These are phyloP conservation scores for Papilio helenus DNA, from an alignment of 1,140 invertebrate genomes.

Conservation along the genomic window DNA sequence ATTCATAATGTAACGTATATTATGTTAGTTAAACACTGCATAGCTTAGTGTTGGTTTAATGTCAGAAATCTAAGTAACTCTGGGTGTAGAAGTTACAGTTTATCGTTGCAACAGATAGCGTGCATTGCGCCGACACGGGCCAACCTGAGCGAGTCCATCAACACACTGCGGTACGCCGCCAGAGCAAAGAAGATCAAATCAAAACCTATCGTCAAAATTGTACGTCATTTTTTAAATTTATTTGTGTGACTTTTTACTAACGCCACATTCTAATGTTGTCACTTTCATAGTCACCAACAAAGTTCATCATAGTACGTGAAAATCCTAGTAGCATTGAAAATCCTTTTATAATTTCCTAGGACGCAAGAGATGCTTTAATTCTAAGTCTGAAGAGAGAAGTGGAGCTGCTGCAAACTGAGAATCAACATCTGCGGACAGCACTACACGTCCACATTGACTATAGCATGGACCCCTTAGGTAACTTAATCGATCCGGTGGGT, in stretches of 20 bases:
- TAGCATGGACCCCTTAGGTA: slow-evolving; percentile 59
- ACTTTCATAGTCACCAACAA: not conserved
- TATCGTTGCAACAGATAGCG: slow-evolving; percentile 88
- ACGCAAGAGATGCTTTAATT: slow-evolving; percentile 95
- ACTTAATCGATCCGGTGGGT: no score
- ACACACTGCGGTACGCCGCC: slow-evolving; percentile 94
- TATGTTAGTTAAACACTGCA: not conserved
- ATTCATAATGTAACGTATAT: slow-evolving; percentile 15
- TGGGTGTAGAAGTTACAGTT: not conserved
- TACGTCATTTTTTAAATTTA: slow-evolving; percentile 70
- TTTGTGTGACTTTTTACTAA: no score
- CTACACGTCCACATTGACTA: slow-evolving; percentile 84
- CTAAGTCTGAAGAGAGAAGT: slow-evolving; percentile 95
- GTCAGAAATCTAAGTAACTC: no score
- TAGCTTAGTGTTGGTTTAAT: no score
- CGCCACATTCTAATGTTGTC: no score
- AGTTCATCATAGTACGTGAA: not conserved
- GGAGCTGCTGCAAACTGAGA: slow-evolving; percentile 94
- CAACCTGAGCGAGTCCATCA: slow-evolving; percentile 95
- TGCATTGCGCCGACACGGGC: slow-evolving; percentile 93
- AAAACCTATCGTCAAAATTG: slow-evolving; percentile 96
- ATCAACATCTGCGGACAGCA: slow-evolving; percentile 92
- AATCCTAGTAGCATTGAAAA: not conserved
- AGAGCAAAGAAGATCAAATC: slow-evolving; percentile 94
- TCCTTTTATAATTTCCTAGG: slow-evolving; percentile 83